Evolutionary conservation across 1,140 invertebrate genomes (phyloP), one percentile per base, ranked within the genome.

Genomic region (Macrobrachium rosenbergii): DNA sequence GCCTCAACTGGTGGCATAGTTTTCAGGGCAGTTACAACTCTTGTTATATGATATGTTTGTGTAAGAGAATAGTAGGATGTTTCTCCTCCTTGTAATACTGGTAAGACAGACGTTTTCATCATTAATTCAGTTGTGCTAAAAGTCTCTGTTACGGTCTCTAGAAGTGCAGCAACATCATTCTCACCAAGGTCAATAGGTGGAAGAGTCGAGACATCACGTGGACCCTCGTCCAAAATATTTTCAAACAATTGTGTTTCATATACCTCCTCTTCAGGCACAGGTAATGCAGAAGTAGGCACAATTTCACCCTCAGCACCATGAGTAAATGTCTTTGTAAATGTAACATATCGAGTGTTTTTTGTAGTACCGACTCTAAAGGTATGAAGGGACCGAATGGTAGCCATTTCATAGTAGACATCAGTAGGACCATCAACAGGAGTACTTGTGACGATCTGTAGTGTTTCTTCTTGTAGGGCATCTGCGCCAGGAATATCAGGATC

Each of bases 131-230:
- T 97, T 8, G 96, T 97, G 85, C 96, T 97, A 92, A 97, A 97
- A 1, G 96, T 96, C 92, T 98, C 96, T 0, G 96, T 97, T n/a
- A 97, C 92, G 0, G 96, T 98, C 92, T 97, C 96, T 79, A 98
- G 91, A 0, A 96, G 95, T 28, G 83, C 88, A 0, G 84, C 88
- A 45, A 88, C 28, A 95, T 96, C 1, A 95, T 67, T 97, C 90
- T 95, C 95, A 11, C 95, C 94, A 16, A 97, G 92, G 63, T 94
- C 94, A 89, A 97, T 94, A 0, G 96, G 94, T 17, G 96, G 96
- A 5, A 97, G 87, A 21, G 91, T 91, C 19, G 90, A 89, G 52
- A 91, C 90, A 76, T 83, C 84, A 37, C 80, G 79, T n/a, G 72
- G 83, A 7, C 82, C 83, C 37, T 78, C 62, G 21, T 83, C 83